These are phyloP conservation scores for Lucilia cuprina DNA, from an alignment of 1,140 invertebrate species.

Conservation along the genomic window DNA sequence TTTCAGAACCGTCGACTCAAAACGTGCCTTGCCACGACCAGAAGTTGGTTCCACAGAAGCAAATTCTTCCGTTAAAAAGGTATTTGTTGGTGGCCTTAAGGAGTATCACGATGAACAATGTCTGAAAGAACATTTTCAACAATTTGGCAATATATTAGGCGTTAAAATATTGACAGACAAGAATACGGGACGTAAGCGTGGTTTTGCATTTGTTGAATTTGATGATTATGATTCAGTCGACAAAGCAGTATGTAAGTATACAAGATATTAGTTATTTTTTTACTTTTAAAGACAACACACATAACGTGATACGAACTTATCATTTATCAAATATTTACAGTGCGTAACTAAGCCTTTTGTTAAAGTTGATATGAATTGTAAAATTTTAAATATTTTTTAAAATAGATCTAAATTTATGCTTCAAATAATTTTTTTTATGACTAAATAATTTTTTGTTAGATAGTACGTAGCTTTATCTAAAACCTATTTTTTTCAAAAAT, in stretches of 20 bases:
- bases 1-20: conserved; percentile 89
- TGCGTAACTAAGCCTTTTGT: no score
- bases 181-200: conserved; percentile 88
- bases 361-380: no score
- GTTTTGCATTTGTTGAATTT: conserved; percentile 95
- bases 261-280: background rate
- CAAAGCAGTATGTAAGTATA: conserved; percentile 67
- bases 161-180: conserved; percentile 90
- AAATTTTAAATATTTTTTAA: no score
- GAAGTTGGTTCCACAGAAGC: conserved; percentile 87
- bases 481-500: no score
- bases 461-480: no score
- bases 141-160: conserved; percentile 81
- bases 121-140: conserved; percentile 82
- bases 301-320: no score
- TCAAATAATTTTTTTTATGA: no score
- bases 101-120: conserved; percentile 88
- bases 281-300: no score
- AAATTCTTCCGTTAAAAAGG: conserved; percentile 90
- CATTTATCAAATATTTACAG: no score
- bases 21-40: conserved; percentile 92
- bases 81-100: conserved; percentile 91
- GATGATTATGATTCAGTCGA: conserved; percentile 95
- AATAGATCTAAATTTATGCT: background rate
- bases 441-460: no score